These are phyloP conservation scores for Chelon auratus DNA, from an alignment of 2,797 vertebrate species.

Conservation along the genomic window DNA sequence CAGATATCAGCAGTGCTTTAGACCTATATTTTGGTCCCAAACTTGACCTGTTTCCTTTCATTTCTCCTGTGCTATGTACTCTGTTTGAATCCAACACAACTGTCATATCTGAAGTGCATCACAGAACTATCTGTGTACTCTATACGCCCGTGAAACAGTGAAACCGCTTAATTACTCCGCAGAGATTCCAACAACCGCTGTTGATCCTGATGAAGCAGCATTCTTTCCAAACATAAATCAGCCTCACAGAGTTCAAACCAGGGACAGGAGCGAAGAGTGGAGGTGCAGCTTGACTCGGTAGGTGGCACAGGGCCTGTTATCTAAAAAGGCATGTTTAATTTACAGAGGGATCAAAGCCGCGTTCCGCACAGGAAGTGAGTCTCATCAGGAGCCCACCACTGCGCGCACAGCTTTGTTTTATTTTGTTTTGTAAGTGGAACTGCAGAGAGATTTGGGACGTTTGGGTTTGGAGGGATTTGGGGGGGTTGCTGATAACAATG, in stretches of 20 bases:
- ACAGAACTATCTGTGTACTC: slow-evolving; percentile 1
- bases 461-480: neutral
- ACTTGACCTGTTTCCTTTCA: slow-evolving; percentile 9
- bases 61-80: slow-evolving; percentile 8
- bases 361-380: slow-evolving; percentile 23
- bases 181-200: slow-evolving; percentile 22
- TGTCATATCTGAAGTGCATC: slow-evolving; percentile 12
- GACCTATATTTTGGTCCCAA: slow-evolving; percentile 42
- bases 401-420: slow-evolving; percentile 22
- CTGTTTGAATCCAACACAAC: neutral
- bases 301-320: slow-evolving; percentile 63
- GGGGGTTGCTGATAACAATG: slow-evolving; percentile 34
- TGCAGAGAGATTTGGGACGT: slow-evolving; percentile 20
- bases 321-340: slow-evolving; percentile 74
- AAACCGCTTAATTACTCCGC: slow-evolving; percentile 39
- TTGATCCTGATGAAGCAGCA: slow-evolving; percentile 24
- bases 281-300: slow-evolving; percentile 47
- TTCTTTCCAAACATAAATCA: slow-evolving; percentile 39
- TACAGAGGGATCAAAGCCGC: slow-evolving; percentile 68
- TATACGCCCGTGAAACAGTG: slow-evolving; percentile 21
- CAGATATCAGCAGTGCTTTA: slow-evolving; percentile 45
- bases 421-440: slow-evolving; percentile 54
- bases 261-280: slow-evolving; percentile 46
- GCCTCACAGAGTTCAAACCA: slow-evolving; percentile 52
- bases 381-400: neutral